Conservation (phyloP, 2,113 vertebrate species). For the Lophura nycthemera region DNA sequence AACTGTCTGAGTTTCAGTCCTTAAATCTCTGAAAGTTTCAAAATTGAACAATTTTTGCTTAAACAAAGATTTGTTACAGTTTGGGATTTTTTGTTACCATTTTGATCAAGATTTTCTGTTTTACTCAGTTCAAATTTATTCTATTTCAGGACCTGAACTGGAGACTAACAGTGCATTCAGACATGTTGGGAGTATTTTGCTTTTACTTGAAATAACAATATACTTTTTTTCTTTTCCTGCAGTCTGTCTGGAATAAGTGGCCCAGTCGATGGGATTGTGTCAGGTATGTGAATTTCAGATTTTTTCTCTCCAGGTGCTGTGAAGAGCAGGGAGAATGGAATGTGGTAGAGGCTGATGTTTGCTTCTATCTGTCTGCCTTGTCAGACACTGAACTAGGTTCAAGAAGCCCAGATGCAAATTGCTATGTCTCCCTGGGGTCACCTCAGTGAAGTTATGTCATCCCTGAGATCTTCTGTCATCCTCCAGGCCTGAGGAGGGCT, state of each 20-base stretch:
- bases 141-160: not conserved
- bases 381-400: not conserved
- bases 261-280: slow-evolving; percentile 6
- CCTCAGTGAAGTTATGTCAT: not conserved
- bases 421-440: not conserved
- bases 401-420: not conserved
- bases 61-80: not conserved
- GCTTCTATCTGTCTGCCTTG: not conserved
- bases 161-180: not conserved
- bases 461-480: not conserved
- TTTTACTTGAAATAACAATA: not conserved
- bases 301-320: not conserved
- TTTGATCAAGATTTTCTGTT: not conserved
- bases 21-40: not conserved
- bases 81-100: not conserved
- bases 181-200: not conserved
- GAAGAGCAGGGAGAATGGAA: not conserved
- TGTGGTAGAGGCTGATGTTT: not conserved
- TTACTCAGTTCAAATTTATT: not conserved
- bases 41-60: not conserved
- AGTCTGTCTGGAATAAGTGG: slow-evolving; percentile 34
- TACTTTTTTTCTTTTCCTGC: not conserved
- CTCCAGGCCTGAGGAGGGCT: not conserved
- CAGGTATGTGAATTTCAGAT: slow-evolving; percentile 29
- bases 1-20: not conserved